Conservation (phyloP, 2,113 vertebrate genomes). For the Platysteira castanea region DNA sequence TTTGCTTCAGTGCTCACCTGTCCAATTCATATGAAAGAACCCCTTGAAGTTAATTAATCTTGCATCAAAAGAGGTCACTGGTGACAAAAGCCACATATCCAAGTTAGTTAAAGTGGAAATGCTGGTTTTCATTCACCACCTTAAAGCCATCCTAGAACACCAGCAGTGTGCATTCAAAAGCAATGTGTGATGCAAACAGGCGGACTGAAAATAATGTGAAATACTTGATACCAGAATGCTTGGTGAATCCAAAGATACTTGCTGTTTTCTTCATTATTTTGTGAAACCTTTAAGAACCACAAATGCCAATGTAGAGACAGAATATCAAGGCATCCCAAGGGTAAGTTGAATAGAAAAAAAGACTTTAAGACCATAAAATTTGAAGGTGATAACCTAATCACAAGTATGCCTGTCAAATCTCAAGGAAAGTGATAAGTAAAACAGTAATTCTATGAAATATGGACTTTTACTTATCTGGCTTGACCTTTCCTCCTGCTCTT, state of each 20-base stretch:
- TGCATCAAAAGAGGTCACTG: not conserved
- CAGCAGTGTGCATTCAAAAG: not conserved
- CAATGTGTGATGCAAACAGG: not conserved
- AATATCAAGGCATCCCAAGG: slow-evolving; percentile 52
- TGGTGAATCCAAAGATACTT: not conserved
- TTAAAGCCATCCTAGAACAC: not conserved
- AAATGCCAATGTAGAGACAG: not conserved
- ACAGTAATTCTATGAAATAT: slow-evolving; percentile 61
- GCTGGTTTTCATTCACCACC: not conserved
- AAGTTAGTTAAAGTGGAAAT: not conserved
- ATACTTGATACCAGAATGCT: not conserved
- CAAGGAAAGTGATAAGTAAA: slow-evolving; percentile 59
- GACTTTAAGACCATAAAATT: too few relatives aligned
- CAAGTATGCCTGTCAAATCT: slow-evolving; percentile 26
- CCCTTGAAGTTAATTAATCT: slow-evolving; percentile 5
- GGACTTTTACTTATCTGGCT: slow-evolving; percentile 53
- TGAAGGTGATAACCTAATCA: slow-evolving; percentile 62
- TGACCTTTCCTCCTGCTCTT: slow-evolving; percentile 51
- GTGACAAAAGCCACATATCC: not conserved
- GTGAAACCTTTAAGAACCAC: slow-evolving; percentile 47
- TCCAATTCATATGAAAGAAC: not conserved
- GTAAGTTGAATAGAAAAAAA: slow-evolving; percentile 59
- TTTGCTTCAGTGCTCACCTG: not conserved
- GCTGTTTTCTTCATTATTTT: not conserved
- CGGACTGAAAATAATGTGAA: not conserved